phyloP scores from a whole-genome alignment of 2,113 vertebrate genomes.

The Sylvietta virens region DNA sequence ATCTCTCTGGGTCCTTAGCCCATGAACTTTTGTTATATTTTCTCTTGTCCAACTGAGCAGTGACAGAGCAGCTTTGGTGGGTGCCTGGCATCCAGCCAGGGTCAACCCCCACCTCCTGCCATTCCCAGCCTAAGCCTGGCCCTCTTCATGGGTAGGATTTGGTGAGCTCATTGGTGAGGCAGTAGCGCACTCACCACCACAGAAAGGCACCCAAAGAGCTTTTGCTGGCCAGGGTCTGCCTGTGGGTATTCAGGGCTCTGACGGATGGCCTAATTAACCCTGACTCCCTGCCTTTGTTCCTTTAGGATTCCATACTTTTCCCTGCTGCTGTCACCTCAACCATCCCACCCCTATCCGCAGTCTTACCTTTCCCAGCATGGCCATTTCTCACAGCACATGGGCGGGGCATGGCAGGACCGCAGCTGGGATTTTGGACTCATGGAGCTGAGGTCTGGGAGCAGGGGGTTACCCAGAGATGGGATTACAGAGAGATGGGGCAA shows the following conservation, averaged over 20 bases:
- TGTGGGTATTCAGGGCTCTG: background rate
- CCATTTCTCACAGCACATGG: rapidly evolving
- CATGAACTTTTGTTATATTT: background rate
- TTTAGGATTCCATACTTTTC: background rate
- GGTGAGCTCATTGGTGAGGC: background rate
- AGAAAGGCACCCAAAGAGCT: background rate
- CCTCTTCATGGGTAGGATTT: background rate
- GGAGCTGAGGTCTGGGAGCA: background rate
- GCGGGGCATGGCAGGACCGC: background rate
- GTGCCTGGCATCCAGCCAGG: background rate
- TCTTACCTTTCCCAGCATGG: background rate
- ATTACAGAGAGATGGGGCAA: background rate
- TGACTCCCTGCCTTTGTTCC: background rate
- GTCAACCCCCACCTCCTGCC: background rate
- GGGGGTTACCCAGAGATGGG: background rate
- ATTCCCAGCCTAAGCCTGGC: background rate
- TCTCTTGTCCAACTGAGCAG: background rate
- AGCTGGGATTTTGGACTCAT: rapidly evolving
- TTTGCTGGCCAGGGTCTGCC: background rate
- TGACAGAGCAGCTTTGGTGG: background rate
- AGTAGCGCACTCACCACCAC: background rate
- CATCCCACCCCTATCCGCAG: background rate
- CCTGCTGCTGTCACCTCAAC: rapidly evolving
- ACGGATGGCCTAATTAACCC: background rate
- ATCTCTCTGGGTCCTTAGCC: background rate